Conservation (phyloP, 2,797 vertebrate species). For the Diplodus puntazzo region DNA sequence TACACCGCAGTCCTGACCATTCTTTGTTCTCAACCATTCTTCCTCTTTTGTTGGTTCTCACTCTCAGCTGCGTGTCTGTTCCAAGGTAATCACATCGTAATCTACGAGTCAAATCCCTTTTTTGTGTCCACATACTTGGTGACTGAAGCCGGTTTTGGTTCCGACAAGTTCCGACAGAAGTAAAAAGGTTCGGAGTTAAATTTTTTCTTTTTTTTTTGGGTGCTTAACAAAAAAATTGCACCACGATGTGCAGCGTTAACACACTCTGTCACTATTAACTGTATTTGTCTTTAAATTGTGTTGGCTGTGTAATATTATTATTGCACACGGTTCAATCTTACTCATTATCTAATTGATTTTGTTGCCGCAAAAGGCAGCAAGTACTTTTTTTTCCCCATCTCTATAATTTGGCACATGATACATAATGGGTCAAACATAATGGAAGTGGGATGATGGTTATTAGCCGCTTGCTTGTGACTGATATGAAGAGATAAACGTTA, state of each 20-base stretch:
- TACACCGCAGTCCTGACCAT: too few relatives aligned
- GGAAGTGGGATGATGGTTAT: not conserved
- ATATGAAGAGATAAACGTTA: constrained; percentile 10
- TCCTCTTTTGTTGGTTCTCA: too few relatives aligned
- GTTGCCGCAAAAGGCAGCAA: not conserved
- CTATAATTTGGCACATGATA: not conserved
- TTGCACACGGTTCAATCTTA: not conserved
- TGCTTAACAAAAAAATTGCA: too few relatives aligned
- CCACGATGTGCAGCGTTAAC: not conserved
- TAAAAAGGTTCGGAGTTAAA: not conserved
- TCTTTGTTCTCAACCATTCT: too few relatives aligned
- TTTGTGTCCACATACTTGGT: too few relatives aligned
- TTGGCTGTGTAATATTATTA: not conserved
- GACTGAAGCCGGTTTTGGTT: too few relatives aligned
- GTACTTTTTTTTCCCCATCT: not conserved
- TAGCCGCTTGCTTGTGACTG: not conserved
- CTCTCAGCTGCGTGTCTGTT: too few relatives aligned
- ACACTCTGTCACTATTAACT: not conserved
- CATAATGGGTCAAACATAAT: not conserved
- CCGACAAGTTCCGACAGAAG: not conserved
- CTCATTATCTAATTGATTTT: constrained; percentile 3
- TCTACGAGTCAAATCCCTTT: too few relatives aligned
- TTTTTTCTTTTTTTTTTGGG: not conserved
- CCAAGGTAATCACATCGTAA: too few relatives aligned
- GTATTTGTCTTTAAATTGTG: not conserved